A percentile compares a stretch with the other conserved stretches of the same genome.
These are phyloP conservation scores for Anser cygnoides DNA, from an alignment of 2,113 vertebrate species.

Conservation along the genomic window DNA sequence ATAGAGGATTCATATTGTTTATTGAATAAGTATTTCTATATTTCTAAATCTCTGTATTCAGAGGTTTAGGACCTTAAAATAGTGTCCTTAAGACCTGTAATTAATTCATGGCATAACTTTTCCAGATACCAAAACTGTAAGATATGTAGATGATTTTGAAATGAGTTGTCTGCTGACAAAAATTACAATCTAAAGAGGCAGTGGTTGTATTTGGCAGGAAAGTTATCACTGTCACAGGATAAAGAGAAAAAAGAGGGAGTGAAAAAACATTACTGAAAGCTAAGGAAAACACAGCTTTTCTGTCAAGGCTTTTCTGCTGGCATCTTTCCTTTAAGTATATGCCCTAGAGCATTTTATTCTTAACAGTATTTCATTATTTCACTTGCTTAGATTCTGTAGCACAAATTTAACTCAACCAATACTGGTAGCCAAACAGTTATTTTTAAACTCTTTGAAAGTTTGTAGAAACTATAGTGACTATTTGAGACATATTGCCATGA, in stretches of 20 bases:
- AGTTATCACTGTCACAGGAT: background rate
- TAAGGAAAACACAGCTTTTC: conserved; percentile 10
- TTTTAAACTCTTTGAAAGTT: background rate
- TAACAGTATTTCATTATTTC: background rate
- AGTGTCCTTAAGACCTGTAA: background rate
- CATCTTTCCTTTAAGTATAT: background rate
- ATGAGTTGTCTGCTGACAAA: background rate
- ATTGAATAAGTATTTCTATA: background rate
- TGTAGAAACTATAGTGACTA: background rate
- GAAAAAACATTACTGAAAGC: background rate
- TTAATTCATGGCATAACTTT: background rate
- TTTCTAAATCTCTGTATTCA: background rate
- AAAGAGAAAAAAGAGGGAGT: background rate
- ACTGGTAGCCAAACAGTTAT: background rate
- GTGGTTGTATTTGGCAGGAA: background rate
- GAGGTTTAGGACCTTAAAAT: background rate
- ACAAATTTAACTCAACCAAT: background rate
- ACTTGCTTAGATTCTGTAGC: background rate
- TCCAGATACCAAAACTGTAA: background rate
- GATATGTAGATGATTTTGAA: background rate
- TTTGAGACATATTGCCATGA: background rate
- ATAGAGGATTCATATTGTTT: background rate
- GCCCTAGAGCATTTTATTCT: background rate
- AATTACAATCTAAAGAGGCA: background rate
- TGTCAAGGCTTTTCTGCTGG: background rate